Percentiles rank a stretch among this genome's conserved stretches.
phyloP scores from a whole-genome alignment of 23 tunicate species.

The Oikopleura dioica region DNA sequence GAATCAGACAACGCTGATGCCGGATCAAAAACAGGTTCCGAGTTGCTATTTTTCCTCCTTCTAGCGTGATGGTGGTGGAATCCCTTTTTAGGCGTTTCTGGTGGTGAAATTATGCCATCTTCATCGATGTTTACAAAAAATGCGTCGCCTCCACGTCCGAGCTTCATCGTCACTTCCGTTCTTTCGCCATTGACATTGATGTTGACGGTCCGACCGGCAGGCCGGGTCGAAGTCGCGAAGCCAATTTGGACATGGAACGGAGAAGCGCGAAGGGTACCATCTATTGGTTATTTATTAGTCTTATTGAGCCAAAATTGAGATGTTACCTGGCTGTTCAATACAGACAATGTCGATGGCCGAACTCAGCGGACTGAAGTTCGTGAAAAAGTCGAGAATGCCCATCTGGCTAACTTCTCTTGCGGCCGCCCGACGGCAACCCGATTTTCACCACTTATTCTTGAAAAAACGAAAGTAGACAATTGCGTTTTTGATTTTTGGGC shows the following conservation, averaged over 20 bases:
- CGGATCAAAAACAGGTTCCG: background rate
- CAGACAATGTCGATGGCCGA: background rate
- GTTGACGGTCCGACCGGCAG: background rate
- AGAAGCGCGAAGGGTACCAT: background rate
- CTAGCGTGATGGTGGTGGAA: background rate
- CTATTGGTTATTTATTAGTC: too few species aligned
- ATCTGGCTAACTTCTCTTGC: too few species aligned
- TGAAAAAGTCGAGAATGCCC: background rate
- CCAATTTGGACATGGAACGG: slow-evolving; percentile 8
- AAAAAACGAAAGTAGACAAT: too few species aligned
- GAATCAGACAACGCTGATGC: background rate
- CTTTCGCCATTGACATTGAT: background rate
- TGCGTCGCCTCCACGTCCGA: background rate
- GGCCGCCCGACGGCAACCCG: too few species aligned
- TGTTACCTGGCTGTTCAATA: slow-evolving; percentile 7
- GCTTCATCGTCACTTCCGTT: background rate
- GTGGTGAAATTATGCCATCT: background rate
- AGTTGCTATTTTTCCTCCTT: too few species aligned
- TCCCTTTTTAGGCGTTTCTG: background rate
- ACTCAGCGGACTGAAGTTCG: background rate
- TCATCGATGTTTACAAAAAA: background rate
- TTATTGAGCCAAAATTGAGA: too few species aligned
- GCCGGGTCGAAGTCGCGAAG: background rate
- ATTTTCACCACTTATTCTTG: too few species aligned
- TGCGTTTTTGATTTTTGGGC: too few species aligned